phyloP scores from a whole-genome alignment of 2,888 invertebrate species.

The Serripes groenlandicus region DNA sequence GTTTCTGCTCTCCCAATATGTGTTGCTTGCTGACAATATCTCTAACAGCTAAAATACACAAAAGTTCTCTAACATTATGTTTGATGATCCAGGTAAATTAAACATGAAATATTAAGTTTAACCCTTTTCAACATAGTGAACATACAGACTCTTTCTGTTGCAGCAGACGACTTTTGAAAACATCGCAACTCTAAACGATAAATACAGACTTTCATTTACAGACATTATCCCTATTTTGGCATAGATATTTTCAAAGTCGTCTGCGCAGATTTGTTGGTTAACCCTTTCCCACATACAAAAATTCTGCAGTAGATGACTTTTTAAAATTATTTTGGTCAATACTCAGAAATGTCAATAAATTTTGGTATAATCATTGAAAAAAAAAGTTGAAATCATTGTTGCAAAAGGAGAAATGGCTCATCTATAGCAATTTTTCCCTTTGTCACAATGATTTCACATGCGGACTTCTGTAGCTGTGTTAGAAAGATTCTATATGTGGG shows the following conservation, averaged over 20 bases:
- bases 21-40: constrained; percentile 19
- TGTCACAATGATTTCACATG: background rate
- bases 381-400: background rate
- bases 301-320: background rate
- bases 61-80: background rate
- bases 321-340: background rate
- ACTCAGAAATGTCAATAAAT: too few relatives aligned
- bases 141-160: too few relatives aligned
- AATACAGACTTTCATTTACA: too few relatives aligned
- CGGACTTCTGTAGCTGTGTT: too few relatives aligned
- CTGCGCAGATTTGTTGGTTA: background rate
- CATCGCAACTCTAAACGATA: too few relatives aligned
- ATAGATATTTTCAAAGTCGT: background rate
- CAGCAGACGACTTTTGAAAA: too few relatives aligned
- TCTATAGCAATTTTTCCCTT: background rate
- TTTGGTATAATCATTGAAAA: too few relatives aligned
- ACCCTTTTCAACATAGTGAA: too few relatives aligned
- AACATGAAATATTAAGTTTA: background rate
- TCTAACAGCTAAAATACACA: constrained; percentile 34
- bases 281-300: background rate
- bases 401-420: background rate
- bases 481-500: background rate
- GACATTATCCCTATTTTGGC: too few relatives aligned
- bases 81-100: background rate
- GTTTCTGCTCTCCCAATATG: constrained; percentile 13